phyloP scores from a whole-genome alignment of 2,888 invertebrate genomes.

The Caenorhabditis parvicauda region DNA sequence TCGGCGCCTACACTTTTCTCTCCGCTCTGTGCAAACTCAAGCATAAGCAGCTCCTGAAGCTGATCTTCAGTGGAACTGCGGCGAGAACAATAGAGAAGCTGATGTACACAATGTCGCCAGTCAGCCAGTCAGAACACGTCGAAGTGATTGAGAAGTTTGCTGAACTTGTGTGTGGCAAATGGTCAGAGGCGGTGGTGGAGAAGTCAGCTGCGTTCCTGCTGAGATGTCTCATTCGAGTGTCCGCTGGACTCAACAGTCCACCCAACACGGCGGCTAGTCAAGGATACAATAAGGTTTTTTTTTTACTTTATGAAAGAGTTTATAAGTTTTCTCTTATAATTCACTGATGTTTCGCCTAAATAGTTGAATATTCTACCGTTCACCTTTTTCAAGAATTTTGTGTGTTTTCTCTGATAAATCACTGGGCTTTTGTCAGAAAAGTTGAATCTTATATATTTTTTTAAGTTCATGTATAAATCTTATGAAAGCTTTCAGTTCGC shows the following conservation, averaged over 20 bases:
- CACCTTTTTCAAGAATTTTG: no score
- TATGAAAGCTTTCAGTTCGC: no score
- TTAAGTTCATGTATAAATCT: no score
- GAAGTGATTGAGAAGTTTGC: constrained; percentile 22
- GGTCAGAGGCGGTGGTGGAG: constrained; percentile 18
- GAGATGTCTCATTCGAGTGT: constrained; percentile 23
- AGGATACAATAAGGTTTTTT: background rate
- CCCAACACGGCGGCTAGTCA: no score
- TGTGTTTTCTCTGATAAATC: no score
- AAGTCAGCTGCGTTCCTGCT: constrained; percentile 27
- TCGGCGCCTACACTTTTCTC: constrained; percentile 30
- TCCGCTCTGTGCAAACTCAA: constrained; percentile 26
- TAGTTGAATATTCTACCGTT: no score
- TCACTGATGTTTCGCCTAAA: no score
- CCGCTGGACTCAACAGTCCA: constrained; percentile 27
- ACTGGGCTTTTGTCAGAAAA: no score
- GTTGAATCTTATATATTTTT: no score
- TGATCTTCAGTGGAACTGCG: constrained; percentile 36
- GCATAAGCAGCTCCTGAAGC: constrained; percentile 26
- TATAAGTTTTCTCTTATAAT: background rate
- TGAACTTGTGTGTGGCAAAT: constrained; percentile 31
- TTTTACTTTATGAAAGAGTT: background rate
- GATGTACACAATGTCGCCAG: constrained; percentile 24
- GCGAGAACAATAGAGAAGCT: constrained; percentile 37
- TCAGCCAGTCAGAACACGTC: constrained; percentile 20